phyloP scores from a whole-genome alignment of 2,888 invertebrate genomes.

The Mylabris sibirica region DNA sequence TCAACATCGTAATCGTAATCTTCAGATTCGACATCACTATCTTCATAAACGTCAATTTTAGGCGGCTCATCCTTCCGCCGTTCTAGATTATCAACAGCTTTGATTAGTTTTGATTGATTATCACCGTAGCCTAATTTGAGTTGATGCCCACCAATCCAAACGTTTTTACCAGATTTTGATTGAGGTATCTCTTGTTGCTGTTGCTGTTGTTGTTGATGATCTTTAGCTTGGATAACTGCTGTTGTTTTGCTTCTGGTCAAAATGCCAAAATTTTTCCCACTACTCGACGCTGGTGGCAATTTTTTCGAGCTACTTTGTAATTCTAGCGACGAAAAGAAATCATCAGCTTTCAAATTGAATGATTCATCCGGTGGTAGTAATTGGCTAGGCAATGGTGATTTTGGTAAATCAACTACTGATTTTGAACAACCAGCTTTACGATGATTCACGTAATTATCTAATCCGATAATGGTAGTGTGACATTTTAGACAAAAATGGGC shows the following conservation, averaged over 20 bases:
- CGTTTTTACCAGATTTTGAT: conserved; percentile 64
- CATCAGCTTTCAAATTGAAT: conserved; percentile 78
- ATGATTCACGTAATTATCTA: conserved; percentile 87
- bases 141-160: conserved; percentile 70
- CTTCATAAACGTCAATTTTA: conserved; percentile 61
- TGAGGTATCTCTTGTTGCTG: conserved; percentile 44
- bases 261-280: conserved; percentile 60
- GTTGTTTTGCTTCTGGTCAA: conserved; percentile 62
- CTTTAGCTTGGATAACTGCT: conserved; percentile 55
- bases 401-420: conserved; percentile 47
- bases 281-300: conserved; percentile 58
- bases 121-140: conserved; percentile 66
- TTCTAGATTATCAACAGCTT: conserved; percentile 71
- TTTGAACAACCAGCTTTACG: conserved; percentile 75
- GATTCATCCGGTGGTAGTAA: conserved; percentile 61
- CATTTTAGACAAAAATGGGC: conserved; percentile 90
- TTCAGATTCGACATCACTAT: conserved; percentile 50
- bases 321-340: conserved; percentile 86
- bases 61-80: conserved; percentile 64
- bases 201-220: conserved; percentile 25
- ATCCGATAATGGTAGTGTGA: conserved; percentile 79
- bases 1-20: conserved; percentile 49
- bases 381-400: conserved; percentile 53
- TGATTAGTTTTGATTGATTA: conserved; percentile 69
- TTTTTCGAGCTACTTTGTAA: conserved; percentile 77